These are phyloP conservation scores for Ceyx cyanopectus DNA, from an alignment of 2,113 vertebrate genomes.

Conservation along the genomic window DNA sequence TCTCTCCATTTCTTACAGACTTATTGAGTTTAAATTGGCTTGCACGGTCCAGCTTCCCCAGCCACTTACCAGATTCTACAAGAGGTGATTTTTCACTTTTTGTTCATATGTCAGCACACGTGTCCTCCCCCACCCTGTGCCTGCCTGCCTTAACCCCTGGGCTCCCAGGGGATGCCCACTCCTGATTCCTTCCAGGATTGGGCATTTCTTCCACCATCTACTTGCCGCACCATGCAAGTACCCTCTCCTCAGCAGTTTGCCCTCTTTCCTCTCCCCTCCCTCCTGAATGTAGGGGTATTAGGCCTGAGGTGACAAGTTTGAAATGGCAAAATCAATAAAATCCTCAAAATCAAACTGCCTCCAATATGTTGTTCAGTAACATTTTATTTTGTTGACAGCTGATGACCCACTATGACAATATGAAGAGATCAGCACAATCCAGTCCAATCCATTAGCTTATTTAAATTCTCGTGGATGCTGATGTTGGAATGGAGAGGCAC, in stretches of 20 bases:
- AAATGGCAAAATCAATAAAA: not conserved
- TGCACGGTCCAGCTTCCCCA: not conserved
- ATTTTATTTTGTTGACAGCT: not conserved
- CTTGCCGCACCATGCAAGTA: not conserved
- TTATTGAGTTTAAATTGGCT: constrained; percentile 27
- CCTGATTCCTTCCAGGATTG: accelerated
- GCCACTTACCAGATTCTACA: not conserved
- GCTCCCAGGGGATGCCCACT: not conserved
- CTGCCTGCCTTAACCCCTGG: not conserved
- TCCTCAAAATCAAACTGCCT: not conserved
- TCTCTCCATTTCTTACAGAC: constrained; percentile 19
- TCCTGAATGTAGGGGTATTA: not conserved
- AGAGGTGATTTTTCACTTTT: constrained; percentile 42
- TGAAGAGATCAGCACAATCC: not conserved
- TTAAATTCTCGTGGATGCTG: not conserved
- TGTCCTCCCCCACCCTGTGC: not conserved
- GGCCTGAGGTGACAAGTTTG: not conserved
- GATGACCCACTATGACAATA: not conserved
- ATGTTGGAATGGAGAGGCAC: not conserved
- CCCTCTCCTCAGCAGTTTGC: not conserved
- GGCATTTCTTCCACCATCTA: not conserved
- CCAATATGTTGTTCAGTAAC: not conserved
- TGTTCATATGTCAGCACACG: not conserved
- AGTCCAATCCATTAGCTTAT: not conserved
- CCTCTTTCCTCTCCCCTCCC: not conserved